Base-by-base conservation (phyloP, 2,113 vertebrate species). In the Lota lota region DNA sequence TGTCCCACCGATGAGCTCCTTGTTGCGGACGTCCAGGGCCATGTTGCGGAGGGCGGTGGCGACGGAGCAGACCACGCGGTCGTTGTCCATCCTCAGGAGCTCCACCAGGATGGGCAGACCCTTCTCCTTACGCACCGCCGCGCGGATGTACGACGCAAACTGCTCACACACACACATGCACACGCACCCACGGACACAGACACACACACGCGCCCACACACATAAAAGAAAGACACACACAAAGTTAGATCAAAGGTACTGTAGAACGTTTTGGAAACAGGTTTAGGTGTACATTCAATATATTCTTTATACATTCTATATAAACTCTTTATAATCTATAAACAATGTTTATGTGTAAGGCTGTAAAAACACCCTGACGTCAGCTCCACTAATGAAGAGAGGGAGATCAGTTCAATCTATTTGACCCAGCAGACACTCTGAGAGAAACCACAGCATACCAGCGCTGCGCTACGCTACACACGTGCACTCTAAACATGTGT, bases 31-130 rank as follows among this genome's bases (percentile, higher is more conserved):
- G 2, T 99, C 97, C 50, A 99, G 70, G 0, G 97, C 97, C 97
- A 99, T 99, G 81, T 99, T 99, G 80, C 97, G 93, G 67, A 99
- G 82, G 47, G 97, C 96, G 0, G 97, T 99, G 3, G 97, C 97
- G 22, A 99, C 96, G 0, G 97, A 98, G 18, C 97, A 99, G 69
- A 99, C 97, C 61, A 99, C 97, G 63, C 97, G 88, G 72, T 99
- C 97, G 0, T 98, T 99, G 69, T 99, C 97, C 97, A 99, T 99
- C 64, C 97, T 89, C 79, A 99, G 90, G 74, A 99, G 93, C 78
- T 99, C 97, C 82, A 99, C 97, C 0, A 99, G 94, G 88, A 99
- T 99, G 15, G 97, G 97, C 66, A 99, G 92, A 3, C 97, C 97
- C 75, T 99, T 99, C 77, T 99, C 97, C 75, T 99, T 99, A 57